phyloP scores from a whole-genome alignment of 1,140 invertebrate genomes.

The Philotrypesis tridentata region DNA sequence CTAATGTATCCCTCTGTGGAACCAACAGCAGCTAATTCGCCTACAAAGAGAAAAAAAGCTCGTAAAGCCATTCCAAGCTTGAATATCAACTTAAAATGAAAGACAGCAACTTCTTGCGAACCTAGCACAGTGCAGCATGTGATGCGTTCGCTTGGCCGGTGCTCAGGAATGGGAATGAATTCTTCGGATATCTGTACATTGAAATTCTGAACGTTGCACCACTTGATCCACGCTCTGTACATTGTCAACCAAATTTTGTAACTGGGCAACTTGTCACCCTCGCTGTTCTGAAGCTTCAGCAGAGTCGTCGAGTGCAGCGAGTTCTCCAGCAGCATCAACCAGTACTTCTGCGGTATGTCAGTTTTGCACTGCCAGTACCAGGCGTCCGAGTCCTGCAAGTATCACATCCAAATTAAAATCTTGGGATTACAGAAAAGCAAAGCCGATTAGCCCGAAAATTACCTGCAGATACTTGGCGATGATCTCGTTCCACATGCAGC shows the following conservation, averaged over 20 bases:
- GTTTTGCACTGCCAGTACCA: constrained; percentile 53
- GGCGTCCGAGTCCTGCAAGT: constrained; percentile 43
- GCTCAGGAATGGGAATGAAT: constrained; percentile 39
- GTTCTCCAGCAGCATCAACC: constrained; percentile 51
- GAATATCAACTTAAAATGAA: background rate
- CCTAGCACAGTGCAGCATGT: constrained; percentile 50
- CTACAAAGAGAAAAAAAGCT: constrained; percentile 48
- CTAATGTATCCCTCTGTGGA: constrained; percentile 52
- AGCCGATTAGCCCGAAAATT: no score
- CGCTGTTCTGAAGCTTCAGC: background rate
- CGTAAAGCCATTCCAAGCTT: no score
- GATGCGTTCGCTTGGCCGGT: constrained; percentile 42
- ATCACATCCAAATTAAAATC: background rate
- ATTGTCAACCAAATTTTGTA: constrained; percentile 50
- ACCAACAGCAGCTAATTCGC: constrained; percentile 50
- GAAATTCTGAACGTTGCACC: constrained; percentile 44
- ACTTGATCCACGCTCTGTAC: constrained; percentile 52
- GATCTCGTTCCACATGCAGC: constrained; percentile 47
- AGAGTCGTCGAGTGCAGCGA: constrained; percentile 26
- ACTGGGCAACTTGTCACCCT: constrained; percentile 14
- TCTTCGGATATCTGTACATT: constrained; percentile 5
- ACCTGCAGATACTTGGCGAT: constrained; percentile 52
- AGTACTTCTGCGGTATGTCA: constrained; percentile 49
- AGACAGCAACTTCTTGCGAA: constrained; percentile 8
- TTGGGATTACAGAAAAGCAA: background rate